Evolutionary conservation across 2,888 invertebrate species (phyloP), one percentile per base, ranked within the genome.

Genomic region (Xestia c-nigrum): DNA sequence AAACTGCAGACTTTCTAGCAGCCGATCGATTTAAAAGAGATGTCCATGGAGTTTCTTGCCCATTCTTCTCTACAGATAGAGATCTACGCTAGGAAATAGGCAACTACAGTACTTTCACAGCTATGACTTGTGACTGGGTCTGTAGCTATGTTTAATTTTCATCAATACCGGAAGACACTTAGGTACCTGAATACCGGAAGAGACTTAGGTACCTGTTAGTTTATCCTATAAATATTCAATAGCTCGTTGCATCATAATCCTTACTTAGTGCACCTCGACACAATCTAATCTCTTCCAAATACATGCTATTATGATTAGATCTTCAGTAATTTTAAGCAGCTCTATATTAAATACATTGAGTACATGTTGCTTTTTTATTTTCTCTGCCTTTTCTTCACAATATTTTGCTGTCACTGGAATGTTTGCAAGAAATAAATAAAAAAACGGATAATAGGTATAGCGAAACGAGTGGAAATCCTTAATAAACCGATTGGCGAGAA

Each of bases 191-290:
- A 50, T 71, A 69, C 77, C 9, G 24, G 21, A 5, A 3, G 43
- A 40, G 38, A 70, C 19, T 24, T 47, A 6, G 57, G 57, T 57
- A 1, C 1, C 16, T 55, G 47, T 24, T 21, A 19, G 55, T 69
- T 77, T 63, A 31, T 63, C 55, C 7, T 50, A 38, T 77, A 61
- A n/a, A 52, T 76, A 67, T 67, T 59, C 24, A 65, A 21, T 76
- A 57, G 38, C n/a, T n/a, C 16, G 12, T 3, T 75, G 38, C 52
- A 47, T 31, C 14, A 21, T 64, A 55, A 63, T 76, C 46, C 38
- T 47, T 40, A 31, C 40, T 77, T 77, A 59, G 47, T 31, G 55
- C 40, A 47, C 55, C 38, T 57, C 21, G 16, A 76, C 12, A 40
- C 19, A 6, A 0, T 31, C 14, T 43, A n/a, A 74, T 52, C 43